A percentile compares a stretch with the other conserved stretches of the same genome.
phyloP scores from a whole-genome alignment of 1,140 invertebrate genomes.

The Bacillus rossius region DNA sequence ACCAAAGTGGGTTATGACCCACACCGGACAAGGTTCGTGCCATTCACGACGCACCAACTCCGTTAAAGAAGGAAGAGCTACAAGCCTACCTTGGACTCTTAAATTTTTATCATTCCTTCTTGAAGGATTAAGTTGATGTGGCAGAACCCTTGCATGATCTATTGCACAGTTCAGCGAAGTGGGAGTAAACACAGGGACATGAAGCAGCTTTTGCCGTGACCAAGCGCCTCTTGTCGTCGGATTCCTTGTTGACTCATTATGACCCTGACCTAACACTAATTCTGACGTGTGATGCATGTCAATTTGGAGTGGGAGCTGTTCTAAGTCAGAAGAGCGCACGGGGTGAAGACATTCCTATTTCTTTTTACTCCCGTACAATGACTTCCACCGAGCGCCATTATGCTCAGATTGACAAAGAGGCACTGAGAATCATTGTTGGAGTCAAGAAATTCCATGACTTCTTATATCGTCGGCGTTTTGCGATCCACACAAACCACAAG shows the following conservation, averaged over 20 bases:
- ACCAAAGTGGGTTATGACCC: background rate
- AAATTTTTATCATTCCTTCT: no score
- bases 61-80: background rate
- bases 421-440: constrained; percentile 24
- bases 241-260: constrained; percentile 34
- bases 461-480: constrained; percentile 37
- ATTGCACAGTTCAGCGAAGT: background rate
- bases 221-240: constrained; percentile 32
- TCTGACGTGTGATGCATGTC: constrained; percentile 18
- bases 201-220: constrained; percentile 29
- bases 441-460: constrained; percentile 30
- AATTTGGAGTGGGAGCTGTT: constrained; percentile 43
- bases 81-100: background rate
- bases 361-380: constrained; percentile 42
- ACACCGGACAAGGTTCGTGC: background rate
- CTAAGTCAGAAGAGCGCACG: constrained; percentile 41
- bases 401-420: constrained; percentile 44
- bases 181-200: constrained; percentile 17
- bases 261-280: constrained; percentile 9
- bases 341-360: constrained; percentile 37
- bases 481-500: constrained; percentile 42
- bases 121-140: background rate
- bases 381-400: constrained; percentile 42
- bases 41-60: background rate
- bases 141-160: background rate